Base-by-base conservation (phyloP, 1,140 invertebrate species). In the Megalopta genalis region DNA sequence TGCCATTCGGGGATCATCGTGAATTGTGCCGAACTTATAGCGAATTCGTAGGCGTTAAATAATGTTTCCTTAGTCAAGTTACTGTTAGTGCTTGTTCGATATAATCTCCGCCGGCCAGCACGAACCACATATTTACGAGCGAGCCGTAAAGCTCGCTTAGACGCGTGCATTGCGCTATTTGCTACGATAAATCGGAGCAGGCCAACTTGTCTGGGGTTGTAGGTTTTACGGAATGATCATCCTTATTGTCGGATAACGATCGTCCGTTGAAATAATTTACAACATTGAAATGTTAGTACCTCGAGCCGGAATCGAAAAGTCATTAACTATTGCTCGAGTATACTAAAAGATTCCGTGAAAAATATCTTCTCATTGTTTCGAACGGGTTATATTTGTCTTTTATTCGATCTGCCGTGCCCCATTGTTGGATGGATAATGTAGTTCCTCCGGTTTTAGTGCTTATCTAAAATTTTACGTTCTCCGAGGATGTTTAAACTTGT, bases 1-100 rank as follows among this genome's bases (percentile, higher is more conserved):
- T 79, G 42, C 54, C 37, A 8, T 23, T 62, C 69, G 27, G 65
- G 72, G 68, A 79, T 85, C 78, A 81, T 77, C 75, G 81, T 86
- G 86, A 88, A 84, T 87, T 82, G 88, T 83, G 81, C 63, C 62
- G 52, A 62, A 63, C 69, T 75, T 78, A 59, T 63, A 73, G 77
- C 71, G 80, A 82, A 90, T 90, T 89, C 86, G 90, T 90, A 81
- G 90, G 90, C 90, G 90, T 90, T 83, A 86, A 89, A 88, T 88
- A 88, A 90, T 88, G 84, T 83, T 89, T 88, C 80, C 86, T 80
- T 72, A 74, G 79, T 77, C 86, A 80, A 90, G 90, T 90, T 90
- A 91, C 86, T 87, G 90, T 90, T 89, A 89, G 73, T 81, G 75
- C 73, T n/a, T 42, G 42, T 49, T 62, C 76, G 76, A 74, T 74